phyloP scores from a whole-genome alignment of 1,140 invertebrate species.

The Panonychus citri region DNA sequence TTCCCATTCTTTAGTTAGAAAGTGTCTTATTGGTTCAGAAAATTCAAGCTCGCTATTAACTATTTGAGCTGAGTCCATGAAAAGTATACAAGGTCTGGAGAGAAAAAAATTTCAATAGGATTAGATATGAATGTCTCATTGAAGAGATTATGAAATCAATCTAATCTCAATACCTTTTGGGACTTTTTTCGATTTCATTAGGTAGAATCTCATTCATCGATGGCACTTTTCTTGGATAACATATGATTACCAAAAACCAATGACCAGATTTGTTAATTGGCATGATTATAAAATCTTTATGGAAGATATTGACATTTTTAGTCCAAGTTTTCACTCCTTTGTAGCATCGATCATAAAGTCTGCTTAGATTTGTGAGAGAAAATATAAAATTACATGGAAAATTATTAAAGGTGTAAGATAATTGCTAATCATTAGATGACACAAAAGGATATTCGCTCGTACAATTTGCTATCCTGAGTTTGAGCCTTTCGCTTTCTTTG shows the following conservation, averaged over 20 bases:
- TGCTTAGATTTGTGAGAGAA: not conserved
- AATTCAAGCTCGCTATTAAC: too few relatives aligned
- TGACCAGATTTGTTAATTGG: slow-evolving; percentile 95
- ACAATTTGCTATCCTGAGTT: not conserved
- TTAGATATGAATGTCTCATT: too few relatives aligned
- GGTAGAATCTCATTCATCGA: not conserved
- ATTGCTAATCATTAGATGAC: too few relatives aligned
- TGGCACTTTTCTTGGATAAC: slow-evolving; percentile 40
- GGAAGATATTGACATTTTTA: slow-evolving; percentile 81
- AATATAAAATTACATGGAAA: not conserved
- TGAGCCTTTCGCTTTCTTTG: too few relatives aligned
- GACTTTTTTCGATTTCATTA: too few relatives aligned
- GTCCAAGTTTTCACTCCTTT: slow-evolving; percentile 82
- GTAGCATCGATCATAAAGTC: slow-evolving; percentile 53
- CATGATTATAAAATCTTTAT: slow-evolving; percentile 86
- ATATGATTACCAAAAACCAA: slow-evolving; percentile 93
- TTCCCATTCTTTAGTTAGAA: too few relatives aligned
- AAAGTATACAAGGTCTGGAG: not conserved
- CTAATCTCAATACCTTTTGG: too few relatives aligned
- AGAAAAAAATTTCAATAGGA: not conserved
- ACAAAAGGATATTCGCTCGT: too few relatives aligned
- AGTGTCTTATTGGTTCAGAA: too few relatives aligned
- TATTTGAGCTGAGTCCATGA: not conserved
- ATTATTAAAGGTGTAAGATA: too few relatives aligned
- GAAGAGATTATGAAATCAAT: too few relatives aligned